Evolutionary conservation across 2,797 vertebrate species (phyloP).

Genomic region (Phrynocephalus vlangalii): DNA sequence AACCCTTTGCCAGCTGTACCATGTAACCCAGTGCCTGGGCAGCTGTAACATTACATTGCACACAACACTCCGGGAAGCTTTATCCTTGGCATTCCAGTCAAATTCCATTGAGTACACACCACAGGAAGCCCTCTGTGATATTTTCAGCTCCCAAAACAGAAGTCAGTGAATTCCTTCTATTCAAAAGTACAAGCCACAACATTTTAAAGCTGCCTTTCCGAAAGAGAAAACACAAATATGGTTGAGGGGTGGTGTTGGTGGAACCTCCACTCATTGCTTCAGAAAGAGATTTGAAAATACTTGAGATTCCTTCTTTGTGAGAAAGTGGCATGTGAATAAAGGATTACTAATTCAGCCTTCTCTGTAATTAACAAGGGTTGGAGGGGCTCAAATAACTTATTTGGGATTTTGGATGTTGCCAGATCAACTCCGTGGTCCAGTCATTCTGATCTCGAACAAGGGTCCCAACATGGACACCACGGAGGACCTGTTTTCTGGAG

Average conservation of each 20-base stretch:
- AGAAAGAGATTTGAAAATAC: background rate
- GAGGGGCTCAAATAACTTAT: background rate
- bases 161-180: slow-evolving; percentile 39
- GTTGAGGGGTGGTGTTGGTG: background rate
- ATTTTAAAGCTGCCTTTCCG: slow-evolving; percentile 36
- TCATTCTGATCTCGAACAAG: background rate
- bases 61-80: slow-evolving; percentile 17
- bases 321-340: slow-evolving; percentile 23
- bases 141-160: background rate
- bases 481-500: too few species aligned
- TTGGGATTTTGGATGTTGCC: background rate
- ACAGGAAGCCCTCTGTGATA: slow-evolving; percentile 42
- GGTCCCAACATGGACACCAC: too few species aligned
- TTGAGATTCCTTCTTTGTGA: slow-evolving; percentile 24
- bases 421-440: background rate
- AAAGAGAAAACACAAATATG: slow-evolving; percentile 16
- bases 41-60: background rate
- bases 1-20: background rate
- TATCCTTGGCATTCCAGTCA: slow-evolving; percentile 50
- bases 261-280: slow-evolving; percentile 4
- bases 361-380: background rate
- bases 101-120: slow-evolving; percentile 37
- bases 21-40: slow-evolving; percentile 13
- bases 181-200: slow-evolving; percentile 22
- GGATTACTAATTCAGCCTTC: background rate